Conservation (phyloP, 2,888 invertebrate genomes). For the Lysandra bellargus region DNA sequence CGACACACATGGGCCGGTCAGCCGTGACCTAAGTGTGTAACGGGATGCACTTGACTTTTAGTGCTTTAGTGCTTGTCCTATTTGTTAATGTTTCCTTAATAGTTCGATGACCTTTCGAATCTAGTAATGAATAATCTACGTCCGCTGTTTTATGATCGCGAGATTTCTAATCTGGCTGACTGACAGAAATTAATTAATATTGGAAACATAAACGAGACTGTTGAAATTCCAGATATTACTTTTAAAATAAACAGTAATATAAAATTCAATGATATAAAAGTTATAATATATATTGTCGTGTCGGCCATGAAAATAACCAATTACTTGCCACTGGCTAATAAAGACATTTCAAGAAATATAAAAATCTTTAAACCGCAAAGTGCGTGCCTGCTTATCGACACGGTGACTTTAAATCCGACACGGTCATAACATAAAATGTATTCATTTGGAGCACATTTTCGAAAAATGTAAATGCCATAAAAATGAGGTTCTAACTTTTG, state of each 20-base stretch:
- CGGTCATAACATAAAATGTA: slow-evolving; percentile 1
- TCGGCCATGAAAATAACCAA: slow-evolving; percentile 18
- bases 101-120: slow-evolving; percentile 14
- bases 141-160: neutral
- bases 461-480: neutral
- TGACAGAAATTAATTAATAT: slow-evolving; percentile 8
- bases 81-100: slow-evolving; percentile 15
- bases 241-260: neutral
- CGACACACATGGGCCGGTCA: slow-evolving; percentile 48
- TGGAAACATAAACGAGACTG: neutral
- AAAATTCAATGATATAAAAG: neutral
- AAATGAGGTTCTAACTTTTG: neutral
- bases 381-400: slow-evolving; percentile 17
- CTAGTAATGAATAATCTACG: slow-evolving; percentile 6
- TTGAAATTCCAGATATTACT: neutral
- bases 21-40: slow-evolving; percentile 49
- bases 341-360: slow-evolving; percentile 20
- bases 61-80: slow-evolving; percentile 33
- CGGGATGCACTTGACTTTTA: slow-evolving; percentile 49
- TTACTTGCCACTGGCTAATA: slow-evolving; percentile 16
- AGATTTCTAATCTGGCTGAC: neutral
- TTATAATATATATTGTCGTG: neutral
- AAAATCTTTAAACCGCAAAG: neutral
- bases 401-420: slow-evolving; percentile 7
- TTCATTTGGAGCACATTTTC: slow-evolving; percentile 1